Evolutionary conservation across 2,113 vertebrate species (phyloP), one percentile per base, ranked within the genome.

Genomic region (Sclerurus mexicanus): DNA sequence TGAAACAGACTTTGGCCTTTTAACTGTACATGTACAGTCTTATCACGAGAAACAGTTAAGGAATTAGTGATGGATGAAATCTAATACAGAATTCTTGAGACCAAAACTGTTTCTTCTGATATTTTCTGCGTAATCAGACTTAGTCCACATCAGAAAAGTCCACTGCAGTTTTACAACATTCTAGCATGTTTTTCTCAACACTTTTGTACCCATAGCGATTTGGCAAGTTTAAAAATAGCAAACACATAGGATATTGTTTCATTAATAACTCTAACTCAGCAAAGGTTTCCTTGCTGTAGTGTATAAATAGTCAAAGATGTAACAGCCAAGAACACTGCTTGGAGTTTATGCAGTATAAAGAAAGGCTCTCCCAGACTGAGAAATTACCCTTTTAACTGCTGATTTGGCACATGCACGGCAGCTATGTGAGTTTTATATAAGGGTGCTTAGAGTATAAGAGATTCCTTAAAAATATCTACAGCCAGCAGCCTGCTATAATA

Each of bases 391-490:
- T 79, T 80, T 49, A 85, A 66, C 50, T 84, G 71, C 33, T 83
- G 39, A 42, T 83, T 50, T 49, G 40, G 67, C 31, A 86, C 27
- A 12, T 10, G 14, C 62, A 35, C 0, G 0, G 16, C 58, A 90
- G 28, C 16, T 50, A 27, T 16, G 25, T 75, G 18, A 52, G 33
- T 90, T 76, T 86, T 77, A 62, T 75, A 21, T 33, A 39, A 37
- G 5, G 31, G 44, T 60, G 81, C 28, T 71, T 86, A 84, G 47
- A 81, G 18, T 84, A 67, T 60, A 88, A 68, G 10, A 69, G 40
- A 82, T 52, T 89, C 40, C 42, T 90, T 86, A 56, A 87, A 78
- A 94, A 35, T 82, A 92, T 73, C 79, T 90, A 92, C 93, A 88
- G 81, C 88, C 83, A 75, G 72, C 53, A 91, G 64, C 63, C 33